phyloP scores from a whole-genome alignment of 2,113 vertebrate genomes.

The Emberiza fucata region DNA sequence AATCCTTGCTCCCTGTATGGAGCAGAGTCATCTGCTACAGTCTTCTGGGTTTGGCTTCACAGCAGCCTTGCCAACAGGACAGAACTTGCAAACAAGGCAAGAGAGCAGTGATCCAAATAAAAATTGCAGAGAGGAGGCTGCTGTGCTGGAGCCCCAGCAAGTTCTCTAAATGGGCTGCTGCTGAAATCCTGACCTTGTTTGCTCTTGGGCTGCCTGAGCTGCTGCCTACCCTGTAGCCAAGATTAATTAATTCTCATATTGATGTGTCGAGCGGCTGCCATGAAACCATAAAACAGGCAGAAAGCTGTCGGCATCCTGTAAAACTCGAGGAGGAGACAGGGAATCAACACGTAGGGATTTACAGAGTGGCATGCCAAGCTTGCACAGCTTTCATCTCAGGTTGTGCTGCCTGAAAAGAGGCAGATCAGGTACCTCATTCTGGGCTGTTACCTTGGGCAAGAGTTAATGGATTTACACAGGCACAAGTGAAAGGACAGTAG shows the following conservation, averaged over 20 bases:
- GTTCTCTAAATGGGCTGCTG: neutral
- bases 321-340: constrained; percentile 21
- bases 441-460: neutral
- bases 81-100: constrained; percentile 37
- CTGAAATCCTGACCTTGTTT: constrained; percentile 51
- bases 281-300: constrained; percentile 22
- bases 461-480: neutral
- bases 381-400: neutral
- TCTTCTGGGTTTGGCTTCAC: neutral
- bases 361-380: fast-evolving
- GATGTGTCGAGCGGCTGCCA: neutral
- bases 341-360: neutral
- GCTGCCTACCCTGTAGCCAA: constrained; percentile 7
- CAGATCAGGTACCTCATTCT: neutral
- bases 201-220: constrained; percentile 5
- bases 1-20: neutral
- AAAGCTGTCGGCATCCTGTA: neutral
- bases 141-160: constrained; percentile 8
- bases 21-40: neutral
- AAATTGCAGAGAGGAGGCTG: neutral
- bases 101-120: neutral
- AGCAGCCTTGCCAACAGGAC: neutral
- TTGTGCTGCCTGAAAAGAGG: neutral
- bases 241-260: constrained; percentile 43
- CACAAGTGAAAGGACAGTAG: neutral